phyloP scores from a whole-genome alignment of 2,888 invertebrate genomes.

The Machimus atricapillus region DNA sequence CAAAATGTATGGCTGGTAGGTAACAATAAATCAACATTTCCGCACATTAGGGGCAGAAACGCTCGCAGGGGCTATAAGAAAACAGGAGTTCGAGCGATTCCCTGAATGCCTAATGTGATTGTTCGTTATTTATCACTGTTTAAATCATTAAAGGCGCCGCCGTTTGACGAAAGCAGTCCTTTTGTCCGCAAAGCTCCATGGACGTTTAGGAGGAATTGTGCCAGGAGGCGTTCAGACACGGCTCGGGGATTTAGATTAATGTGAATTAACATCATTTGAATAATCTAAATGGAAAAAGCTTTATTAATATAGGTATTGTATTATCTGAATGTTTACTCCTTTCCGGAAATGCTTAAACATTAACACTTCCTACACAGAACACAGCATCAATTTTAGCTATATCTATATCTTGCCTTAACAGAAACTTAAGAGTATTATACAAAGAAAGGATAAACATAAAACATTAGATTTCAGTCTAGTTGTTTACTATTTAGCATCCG shows the following conservation, averaged over 20 bases:
- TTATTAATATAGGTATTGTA: background rate
- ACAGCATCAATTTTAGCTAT: no score
- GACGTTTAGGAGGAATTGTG: background rate
- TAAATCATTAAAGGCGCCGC: background rate
- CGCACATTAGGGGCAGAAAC: background rate
- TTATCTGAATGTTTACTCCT: background rate
- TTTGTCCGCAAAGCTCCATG: background rate
- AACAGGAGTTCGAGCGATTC: background rate
- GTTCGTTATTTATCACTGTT: background rate
- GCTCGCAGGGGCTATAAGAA: background rate
- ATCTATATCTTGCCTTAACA: no score
- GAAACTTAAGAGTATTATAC: no score
- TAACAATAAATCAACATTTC: background rate
- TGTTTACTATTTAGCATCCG: no score
- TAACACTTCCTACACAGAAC: background rate
- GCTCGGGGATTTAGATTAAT: background rate
- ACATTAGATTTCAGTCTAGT: no score
- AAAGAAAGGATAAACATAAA: no score
- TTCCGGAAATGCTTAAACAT: background rate
- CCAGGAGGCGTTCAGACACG: background rate
- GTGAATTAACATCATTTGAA: background rate
- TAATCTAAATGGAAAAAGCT: background rate
- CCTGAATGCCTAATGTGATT: background rate
- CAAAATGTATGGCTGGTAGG: background rate
- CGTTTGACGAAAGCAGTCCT: background rate